Conservation (phyloP, 1,140 invertebrate species). For the Caenorhabditis brenneri region DNA sequence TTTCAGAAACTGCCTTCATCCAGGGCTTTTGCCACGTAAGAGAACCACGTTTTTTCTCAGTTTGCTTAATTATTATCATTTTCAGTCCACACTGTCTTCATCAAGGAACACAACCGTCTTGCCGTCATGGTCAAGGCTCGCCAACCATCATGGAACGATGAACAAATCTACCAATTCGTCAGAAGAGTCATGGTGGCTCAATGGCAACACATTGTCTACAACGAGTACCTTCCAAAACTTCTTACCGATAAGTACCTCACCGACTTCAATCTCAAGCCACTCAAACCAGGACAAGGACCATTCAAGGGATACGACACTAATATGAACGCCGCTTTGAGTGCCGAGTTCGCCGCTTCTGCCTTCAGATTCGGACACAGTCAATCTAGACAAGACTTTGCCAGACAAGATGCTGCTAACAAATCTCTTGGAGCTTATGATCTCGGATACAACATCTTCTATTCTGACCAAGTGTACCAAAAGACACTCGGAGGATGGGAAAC, state of each 20-base stretch:
- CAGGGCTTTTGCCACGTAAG: slow-evolving; percentile 49
- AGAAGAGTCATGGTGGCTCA: slow-evolving; percentile 27
- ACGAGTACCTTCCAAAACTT: slow-evolving; percentile 51
- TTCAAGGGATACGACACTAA: slow-evolving; percentile 44
- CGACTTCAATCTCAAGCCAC: slow-evolving; percentile 38
- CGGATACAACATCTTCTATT: slow-evolving; percentile 36
- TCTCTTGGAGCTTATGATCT: background rate
- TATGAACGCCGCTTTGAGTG: slow-evolving; percentile 42
- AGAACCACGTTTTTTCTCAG: background rate
- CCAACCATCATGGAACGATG: slow-evolving; percentile 43
- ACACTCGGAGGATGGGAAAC: background rate
- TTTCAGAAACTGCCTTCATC: slow-evolving; percentile 53
- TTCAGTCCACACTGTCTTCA: slow-evolving; percentile 45
- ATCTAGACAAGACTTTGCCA: slow-evolving; percentile 35
- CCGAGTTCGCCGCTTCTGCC: slow-evolving; percentile 49
- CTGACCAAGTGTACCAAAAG: background rate
- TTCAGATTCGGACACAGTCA: slow-evolving; percentile 54
- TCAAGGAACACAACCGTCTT: slow-evolving; percentile 50
- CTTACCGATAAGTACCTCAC: slow-evolving; percentile 20
- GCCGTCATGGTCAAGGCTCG: background rate
- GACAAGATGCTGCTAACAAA: background rate
- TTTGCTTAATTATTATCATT: background rate
- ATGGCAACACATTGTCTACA: slow-evolving; percentile 48
- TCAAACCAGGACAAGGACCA: background rate
- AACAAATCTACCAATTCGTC: slow-evolving; percentile 45